Evolutionary conservation across 2,888 invertebrate species (phyloP).

Genomic region (Lasioglossum villosulum): DNA sequence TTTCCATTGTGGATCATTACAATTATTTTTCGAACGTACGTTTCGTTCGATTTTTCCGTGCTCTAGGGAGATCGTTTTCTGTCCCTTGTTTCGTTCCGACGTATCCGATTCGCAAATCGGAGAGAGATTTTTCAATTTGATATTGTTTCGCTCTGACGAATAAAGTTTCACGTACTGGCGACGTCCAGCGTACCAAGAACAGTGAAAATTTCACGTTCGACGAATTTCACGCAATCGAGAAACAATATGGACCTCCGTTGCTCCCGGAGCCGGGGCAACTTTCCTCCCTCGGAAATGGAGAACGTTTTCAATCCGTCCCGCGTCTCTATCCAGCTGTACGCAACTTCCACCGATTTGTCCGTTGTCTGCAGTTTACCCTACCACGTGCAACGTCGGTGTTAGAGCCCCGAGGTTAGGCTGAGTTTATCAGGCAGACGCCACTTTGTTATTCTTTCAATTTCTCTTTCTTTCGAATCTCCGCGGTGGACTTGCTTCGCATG

Average conservation of each 20-base stretch:
- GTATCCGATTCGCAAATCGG: neutral
- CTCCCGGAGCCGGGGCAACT: conserved; percentile 1
- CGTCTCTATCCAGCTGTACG: neutral
- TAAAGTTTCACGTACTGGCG: conserved; percentile 4
- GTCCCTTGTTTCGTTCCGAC: neutral
- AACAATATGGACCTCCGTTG: neutral
- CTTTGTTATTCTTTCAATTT: neutral
- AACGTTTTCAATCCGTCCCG: conserved; percentile 16
- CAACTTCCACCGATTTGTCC: conserved; percentile 14
- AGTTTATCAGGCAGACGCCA: neutral
- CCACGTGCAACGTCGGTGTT: conserved; percentile 29
- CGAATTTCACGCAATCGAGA: conserved; percentile 19
- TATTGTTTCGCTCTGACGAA: conserved; percentile 1
- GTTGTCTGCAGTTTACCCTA: conserved; percentile 7
- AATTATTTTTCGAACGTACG: too few species aligned
- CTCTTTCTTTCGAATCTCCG: neutral
- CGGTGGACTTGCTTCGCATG: neutral
- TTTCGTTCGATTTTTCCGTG: neutral
- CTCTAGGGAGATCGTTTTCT: neutral
- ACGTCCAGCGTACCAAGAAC: neutral
- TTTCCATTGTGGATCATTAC: neutral
- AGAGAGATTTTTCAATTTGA: conserved; percentile 8
- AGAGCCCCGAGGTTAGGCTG: neutral
- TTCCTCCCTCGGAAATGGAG: conserved; percentile 1
- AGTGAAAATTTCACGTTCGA: conserved; percentile 22